A percentile compares a stretch with the other conserved stretches of the same genome.
These are phyloP conservation scores for Macrotus californicus DNA, from an alignment of 2,113 vertebrate species.

Conservation along the genomic window DNA sequence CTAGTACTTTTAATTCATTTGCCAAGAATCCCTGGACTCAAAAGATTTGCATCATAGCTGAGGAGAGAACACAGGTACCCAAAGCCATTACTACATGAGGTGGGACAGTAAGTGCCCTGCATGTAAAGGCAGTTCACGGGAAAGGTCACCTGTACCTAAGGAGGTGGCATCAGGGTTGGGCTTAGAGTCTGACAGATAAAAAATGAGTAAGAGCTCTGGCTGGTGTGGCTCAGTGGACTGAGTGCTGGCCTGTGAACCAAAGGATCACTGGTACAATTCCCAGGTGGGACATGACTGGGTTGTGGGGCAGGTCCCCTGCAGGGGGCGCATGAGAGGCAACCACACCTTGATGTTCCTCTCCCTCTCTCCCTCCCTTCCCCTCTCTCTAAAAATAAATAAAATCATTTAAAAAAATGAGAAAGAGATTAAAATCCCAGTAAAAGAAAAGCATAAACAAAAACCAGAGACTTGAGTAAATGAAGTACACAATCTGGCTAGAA, in stretches of 20 bases:
- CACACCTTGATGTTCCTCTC: no score
- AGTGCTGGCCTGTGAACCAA: no score
- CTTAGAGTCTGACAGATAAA: background rate
- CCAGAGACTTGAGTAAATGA: background rate
- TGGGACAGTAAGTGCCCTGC: background rate
- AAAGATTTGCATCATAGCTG: background rate
- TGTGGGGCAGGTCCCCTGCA: no score
- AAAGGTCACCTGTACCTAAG: background rate
- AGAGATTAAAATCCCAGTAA: background rate
- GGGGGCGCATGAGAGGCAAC: no score
- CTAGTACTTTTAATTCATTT: slow-evolving; percentile 1
- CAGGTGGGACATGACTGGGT: no score
- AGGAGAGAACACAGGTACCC: background rate
- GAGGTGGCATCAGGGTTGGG: background rate
- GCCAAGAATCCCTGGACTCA: background rate
- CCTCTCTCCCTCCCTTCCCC: no score
- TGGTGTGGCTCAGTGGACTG: no score
- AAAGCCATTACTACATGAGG: background rate
- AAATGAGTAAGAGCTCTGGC: background rate
- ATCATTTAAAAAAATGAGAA: background rate
- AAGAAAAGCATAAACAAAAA: slow-evolving; percentile 17
- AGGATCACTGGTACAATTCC: no score
- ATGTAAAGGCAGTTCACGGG: background rate
- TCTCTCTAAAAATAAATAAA: no score
- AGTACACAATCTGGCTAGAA: background rate